Conservation (phyloP, 2,113 vertebrate species). For the Macroglossus sobrinus region DNA sequence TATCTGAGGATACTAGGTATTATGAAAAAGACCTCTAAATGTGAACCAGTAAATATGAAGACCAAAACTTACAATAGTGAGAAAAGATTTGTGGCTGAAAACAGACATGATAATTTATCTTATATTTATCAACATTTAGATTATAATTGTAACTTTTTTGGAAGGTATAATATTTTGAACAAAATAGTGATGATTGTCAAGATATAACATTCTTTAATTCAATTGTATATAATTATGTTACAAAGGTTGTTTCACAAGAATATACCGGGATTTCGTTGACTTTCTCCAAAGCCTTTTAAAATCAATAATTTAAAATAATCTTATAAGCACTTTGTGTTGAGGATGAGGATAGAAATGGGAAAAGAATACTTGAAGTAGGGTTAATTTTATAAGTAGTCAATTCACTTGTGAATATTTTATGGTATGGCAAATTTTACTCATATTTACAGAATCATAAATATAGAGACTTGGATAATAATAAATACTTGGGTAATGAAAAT, state of each 20-base stretch:
- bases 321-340: neutral
- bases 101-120: neutral
- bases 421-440: constrained; percentile 26
- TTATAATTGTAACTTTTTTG: neutral
- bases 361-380: neutral
- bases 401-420: constrained; percentile 55
- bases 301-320: neutral
- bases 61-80: neutral
- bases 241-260: neutral
- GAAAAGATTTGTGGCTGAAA: neutral
- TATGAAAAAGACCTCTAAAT: neutral
- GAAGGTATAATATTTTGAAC: neutral
- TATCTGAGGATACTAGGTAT: neutral
- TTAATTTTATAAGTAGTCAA: constrained; percentile 21
- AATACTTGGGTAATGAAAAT: constrained; percentile 61
- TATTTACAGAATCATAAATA: constrained; percentile 48
- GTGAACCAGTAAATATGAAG: neutral
- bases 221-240: neutral
- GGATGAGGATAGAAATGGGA: neutral
- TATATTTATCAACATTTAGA: neutral
- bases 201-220: neutral
- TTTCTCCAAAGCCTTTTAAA: neutral
- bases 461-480: constrained; percentile 5
- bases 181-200: neutral
- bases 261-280: neutral